phyloP scores from a whole-genome alignment of 2,797 vertebrate genomes.

The Enteromius paludinosus region DNA sequence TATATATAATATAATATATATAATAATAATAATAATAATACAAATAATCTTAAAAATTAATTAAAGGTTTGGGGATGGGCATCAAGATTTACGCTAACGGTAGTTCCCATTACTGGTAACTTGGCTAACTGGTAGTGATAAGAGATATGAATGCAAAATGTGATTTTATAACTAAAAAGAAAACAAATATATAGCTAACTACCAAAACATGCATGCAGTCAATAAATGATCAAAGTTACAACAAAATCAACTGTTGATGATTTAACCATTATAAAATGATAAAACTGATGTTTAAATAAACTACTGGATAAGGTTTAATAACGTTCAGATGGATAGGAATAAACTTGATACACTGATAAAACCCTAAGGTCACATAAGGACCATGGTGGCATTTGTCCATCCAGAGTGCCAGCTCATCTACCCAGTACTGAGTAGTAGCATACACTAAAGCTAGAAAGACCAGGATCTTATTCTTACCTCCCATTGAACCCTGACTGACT shows the following conservation, averaged over 20 bases:
- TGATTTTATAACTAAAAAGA: constrained; percentile 16
- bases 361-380: background rate
- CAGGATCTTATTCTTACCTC: constrained; percentile 79
- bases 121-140: constrained; percentile 16
- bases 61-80: background rate
- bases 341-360: too few species aligned
- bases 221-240: constrained; percentile 6
- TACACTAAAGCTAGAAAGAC: background rate
- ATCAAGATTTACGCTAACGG: background rate
- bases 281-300: background rate
- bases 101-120: constrained; percentile 13
- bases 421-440: constrained; percentile 6
- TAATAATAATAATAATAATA: too few species aligned
- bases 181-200: background rate
- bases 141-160: constrained; percentile 20
- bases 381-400: background rate
- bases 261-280: background rate
- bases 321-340: too few species aligned
- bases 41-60: too few species aligned
- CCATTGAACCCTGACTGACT: constrained; percentile 82
- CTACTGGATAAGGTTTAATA: background rate
- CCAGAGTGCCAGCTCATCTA: background rate
- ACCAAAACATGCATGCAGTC: constrained; percentile 33
- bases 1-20: too few species aligned
- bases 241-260: background rate